Percentiles rank a stretch among this genome's conserved stretches.
phyloP scores from a whole-genome alignment of 2,888 invertebrate genomes.

The Strigamia maritima region DNA sequence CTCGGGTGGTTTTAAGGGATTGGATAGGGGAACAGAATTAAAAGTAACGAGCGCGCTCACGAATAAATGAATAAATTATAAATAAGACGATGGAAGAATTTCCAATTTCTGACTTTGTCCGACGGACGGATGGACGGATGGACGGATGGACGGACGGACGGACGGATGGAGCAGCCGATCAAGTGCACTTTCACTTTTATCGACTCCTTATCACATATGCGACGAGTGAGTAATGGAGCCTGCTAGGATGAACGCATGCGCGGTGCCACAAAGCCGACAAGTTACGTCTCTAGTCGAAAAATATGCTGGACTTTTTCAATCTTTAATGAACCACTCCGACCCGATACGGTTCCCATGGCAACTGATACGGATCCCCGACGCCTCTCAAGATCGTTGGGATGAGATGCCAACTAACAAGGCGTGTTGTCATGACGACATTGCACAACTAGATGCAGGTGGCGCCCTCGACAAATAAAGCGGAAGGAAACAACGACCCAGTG shows the following conservation, averaged over 20 bases:
- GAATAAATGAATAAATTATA: neutral
- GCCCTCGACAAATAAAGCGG: neutral
- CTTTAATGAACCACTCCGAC: neutral
- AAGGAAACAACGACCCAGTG: neutral
- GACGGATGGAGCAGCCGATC: too few relatives aligned
- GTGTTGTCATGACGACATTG: neutral
- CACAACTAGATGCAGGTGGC: neutral
- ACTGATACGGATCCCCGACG: neutral
- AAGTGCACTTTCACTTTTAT: neutral
- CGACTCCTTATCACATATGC: neutral
- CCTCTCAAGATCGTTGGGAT: neutral
- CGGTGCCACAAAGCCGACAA: neutral
- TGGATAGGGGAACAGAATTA: neutral
- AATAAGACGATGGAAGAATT: neutral
- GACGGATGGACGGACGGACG: too few relatives aligned
- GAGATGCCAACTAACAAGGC: neutral
- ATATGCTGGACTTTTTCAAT: neutral
- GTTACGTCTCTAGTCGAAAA: neutral
- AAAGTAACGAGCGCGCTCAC: neutral
- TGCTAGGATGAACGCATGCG: neutral
- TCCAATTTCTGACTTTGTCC: neutral
- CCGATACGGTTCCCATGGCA: neutral
- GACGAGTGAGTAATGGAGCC: neutral
- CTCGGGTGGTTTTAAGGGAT: neutral
- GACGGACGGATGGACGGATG: too few relatives aligned